Base-by-base conservation (phyloP, 2,113 vertebrate species). In the Laticauda laticaudata region DNA sequence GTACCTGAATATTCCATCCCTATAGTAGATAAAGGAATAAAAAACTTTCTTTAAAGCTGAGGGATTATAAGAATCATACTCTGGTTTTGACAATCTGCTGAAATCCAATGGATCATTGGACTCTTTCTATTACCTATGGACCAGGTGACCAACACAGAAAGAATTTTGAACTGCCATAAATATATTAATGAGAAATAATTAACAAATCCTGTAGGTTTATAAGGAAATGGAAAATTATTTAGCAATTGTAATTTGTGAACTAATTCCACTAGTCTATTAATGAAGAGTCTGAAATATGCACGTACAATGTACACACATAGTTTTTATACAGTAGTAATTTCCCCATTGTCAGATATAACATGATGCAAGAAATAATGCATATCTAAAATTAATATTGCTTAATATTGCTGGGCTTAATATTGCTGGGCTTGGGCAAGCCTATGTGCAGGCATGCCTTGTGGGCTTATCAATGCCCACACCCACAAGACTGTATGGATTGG, bases 131-230 rank as follows among this genome's bases (percentile, higher is more conserved):
- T 81, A 39, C 18, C 18, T 81, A 39, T 39, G 18, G 75, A n/a
- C n/a, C 75, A 24, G 34, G 23, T 56, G 51, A 45, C 39, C 26
- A 2, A 43, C 23, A 56, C 26, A 55, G 8, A 90, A 87, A 51
- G 9, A 51, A 89, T 12, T 43, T 51, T 54, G 48, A 64, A 94
- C 34, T 43, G 18, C 18, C 34, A 95, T 92, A 96, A 90, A 64
- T 54, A 81, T 12, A 75, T 53, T 69, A 94, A 95, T 92, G 95
- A 57, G 48, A 48, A 90, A n/a, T 64, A 61, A 61, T 64, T n/a
- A 94, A 94, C 94, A 91, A 96, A 56, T 29, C 94, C 7, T 57
- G 6, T 61, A 43, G 26, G 86, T 48, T 51, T 23, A 18, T 51
- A 10, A 48, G 59, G 10, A 39, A 23, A 54, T 54, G 3, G 24